Base-by-base conservation (phyloP, 2,113 vertebrate species). In the Rhinolophus sinicus region DNA sequence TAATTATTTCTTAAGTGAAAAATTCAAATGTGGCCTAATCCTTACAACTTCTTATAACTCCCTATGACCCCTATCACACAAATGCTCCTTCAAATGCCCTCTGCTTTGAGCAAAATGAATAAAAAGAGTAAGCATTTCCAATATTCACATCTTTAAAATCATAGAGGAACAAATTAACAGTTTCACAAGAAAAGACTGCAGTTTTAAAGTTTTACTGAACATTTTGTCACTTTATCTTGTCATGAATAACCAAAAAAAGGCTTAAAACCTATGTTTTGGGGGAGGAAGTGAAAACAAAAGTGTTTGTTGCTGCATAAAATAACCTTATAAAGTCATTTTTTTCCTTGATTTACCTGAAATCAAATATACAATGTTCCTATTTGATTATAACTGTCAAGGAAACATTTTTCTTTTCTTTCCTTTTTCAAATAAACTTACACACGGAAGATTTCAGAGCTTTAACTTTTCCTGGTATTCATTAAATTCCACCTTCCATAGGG, bases 1-100 rank as follows among this genome's bases (percentile, higher is more conserved):
- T 95, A 97, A 97, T 97, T 91, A 96, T 90, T 95, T 86, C 86
- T 88, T 96, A 95, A 94, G 78, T 87, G 93, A 97, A 94, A 97
- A 94, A 96, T 95, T 97, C 95, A 97, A 94, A 97, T 88, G 60
- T 89, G 94, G 47, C 22, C 62, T 94, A 95, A 96, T 80, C 95
- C 60, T 87, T 91, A 40, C n/a, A 94, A 93, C 58, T 88, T 95
- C 76, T 56, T 91, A n/a, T 47, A 94, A 91, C 67, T 77, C 64
- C 56, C 93, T 83, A 14, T 82, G 76, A 64, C 84, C 90, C 44
- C 16, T 38, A 19, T 75, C 56, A 87, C 8, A 78, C 18, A 86
- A 67, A 86, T 75, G 78, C 52, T 91, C 56, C 77, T 96, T 92
- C 58, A 76, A 87, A 70, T 64, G 44, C 19, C 60, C 78, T 94